Percentiles rank a stretch among this genome's conserved stretches.
Evolutionary conservation across 1,140 invertebrate genomes (phyloP).

Genomic region (Phocides pigmalion): DNA sequence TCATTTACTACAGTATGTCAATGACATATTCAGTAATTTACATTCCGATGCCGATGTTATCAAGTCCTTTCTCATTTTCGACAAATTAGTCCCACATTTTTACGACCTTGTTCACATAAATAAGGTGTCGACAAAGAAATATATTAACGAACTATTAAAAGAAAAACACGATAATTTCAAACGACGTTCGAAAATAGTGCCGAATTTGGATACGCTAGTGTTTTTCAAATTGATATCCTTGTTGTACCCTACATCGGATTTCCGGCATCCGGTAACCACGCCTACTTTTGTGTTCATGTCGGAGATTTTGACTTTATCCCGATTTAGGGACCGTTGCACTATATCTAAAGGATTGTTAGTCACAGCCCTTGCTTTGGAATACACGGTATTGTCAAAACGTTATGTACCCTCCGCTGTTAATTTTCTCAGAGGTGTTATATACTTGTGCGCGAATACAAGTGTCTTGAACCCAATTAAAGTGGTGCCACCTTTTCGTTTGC

Average conservation of each 20-base stretch:
- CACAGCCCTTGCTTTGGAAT: constrained; percentile 90
- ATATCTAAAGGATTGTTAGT: constrained; percentile 92
- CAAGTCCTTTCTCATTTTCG: constrained; percentile 85
- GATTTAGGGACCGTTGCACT: constrained; percentile 86
- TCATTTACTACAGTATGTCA: constrained; percentile 90
- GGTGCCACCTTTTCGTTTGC: constrained; percentile 87
- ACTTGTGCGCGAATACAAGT: constrained; percentile 85
- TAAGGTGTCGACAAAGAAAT: constrained; percentile 86
- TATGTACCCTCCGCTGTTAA: constrained; percentile 91
- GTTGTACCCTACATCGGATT: constrained; percentile 95
- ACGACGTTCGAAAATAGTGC: constrained; percentile 86
- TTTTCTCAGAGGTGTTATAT: constrained; percentile 89
- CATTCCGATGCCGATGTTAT: constrained; percentile 77
- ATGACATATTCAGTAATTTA: constrained; percentile 85
- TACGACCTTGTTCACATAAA: constrained; percentile 90
- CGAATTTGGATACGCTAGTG: constrained; percentile 89
- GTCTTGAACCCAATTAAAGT: constrained; percentile 84
- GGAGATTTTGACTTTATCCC: constrained; percentile 88
- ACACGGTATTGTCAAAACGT: constrained; percentile 91
- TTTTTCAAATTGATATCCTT: constrained; percentile 91
- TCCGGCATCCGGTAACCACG: constrained; percentile 93
- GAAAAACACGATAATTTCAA: constrained; percentile 89
- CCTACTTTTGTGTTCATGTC: constrained; percentile 93
- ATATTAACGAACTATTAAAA: constrained; percentile 88
- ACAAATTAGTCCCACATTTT: constrained; percentile 87